phyloP scores from a whole-genome alignment of 1,140 invertebrate species.

The Planococcus citri region DNA sequence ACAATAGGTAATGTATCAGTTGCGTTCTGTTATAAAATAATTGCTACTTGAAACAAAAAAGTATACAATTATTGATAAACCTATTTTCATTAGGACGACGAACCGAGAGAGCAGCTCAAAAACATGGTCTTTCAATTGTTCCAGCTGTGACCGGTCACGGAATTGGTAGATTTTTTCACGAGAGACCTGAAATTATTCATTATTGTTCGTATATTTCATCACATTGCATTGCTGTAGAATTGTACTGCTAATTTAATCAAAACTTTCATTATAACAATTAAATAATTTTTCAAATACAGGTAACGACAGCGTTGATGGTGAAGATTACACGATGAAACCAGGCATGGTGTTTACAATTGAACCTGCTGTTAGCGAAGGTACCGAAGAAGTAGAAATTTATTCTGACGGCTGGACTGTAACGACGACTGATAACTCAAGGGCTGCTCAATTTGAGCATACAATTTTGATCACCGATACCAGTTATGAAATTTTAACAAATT shows the following conservation, averaged over 20 bases:
- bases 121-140: slow-evolving; percentile 50
- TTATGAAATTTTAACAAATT: slow-evolving; percentile 60
- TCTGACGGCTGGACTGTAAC: slow-evolving; percentile 82
- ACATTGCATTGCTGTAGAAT: too few relatives aligned
- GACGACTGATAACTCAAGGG: slow-evolving; percentile 59
- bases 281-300: too few relatives aligned
- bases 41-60: too few relatives aligned
- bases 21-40: not conserved
- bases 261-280: too few relatives aligned
- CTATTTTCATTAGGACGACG: not conserved
- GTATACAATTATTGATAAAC: not conserved
- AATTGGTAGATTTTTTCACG: slow-evolving; percentile 85
- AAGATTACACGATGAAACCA: slow-evolving; percentile 56
- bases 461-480: slow-evolving; percentile 66
- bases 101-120: slow-evolving; percentile 13
- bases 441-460: slow-evolving; percentile 87
- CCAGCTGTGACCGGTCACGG: slow-evolving; percentile 81
- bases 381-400: slow-evolving; percentile 48
- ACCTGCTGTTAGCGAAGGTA: slow-evolving; percentile 69
- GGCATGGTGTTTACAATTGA: slow-evolving; percentile 94
- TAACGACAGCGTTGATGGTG: not conserved
- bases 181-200: slow-evolving; percentile 79
- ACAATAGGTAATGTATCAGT: slow-evolving; percentile 48
- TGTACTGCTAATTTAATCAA: too few relatives aligned
- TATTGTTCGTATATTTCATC: slow-evolving; percentile 27